Conservation (phyloP, 2,888 invertebrate species). For the Therioaphis trifolii region DNA sequence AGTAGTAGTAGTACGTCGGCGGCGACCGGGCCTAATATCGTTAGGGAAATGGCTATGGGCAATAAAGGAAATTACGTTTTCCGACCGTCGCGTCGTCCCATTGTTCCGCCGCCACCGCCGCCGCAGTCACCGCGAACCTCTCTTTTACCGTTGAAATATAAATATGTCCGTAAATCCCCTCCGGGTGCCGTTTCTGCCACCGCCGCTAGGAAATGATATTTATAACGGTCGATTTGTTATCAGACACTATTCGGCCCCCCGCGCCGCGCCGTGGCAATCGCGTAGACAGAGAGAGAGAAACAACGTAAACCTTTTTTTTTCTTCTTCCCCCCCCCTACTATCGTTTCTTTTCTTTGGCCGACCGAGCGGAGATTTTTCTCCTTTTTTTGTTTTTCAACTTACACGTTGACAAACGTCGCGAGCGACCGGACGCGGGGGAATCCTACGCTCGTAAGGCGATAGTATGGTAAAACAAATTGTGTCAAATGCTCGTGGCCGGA, state of each 20-base stretch:
- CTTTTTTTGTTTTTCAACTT: too few species aligned
- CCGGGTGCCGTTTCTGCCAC: constrained; percentile 6
- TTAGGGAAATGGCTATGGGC: constrained; percentile 61
- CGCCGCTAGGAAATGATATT: constrained; percentile 19
- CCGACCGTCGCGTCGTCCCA: constrained; percentile 37
- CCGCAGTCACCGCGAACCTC: background rate
- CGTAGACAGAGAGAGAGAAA: too few species aligned
- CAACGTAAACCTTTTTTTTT: too few species aligned
- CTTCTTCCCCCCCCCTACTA: too few species aligned
- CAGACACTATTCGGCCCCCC: constrained; percentile 14
- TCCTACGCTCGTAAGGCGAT: too few species aligned
- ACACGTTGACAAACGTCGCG: too few species aligned
- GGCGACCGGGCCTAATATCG: constrained; percentile 36
- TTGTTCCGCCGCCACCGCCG: background rate
- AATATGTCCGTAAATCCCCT: constrained; percentile 48
- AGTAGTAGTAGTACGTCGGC: background rate
- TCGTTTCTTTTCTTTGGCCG: too few species aligned
- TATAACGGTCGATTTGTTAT: constrained; percentile 51
- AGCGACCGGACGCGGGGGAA: too few species aligned
- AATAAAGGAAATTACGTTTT: constrained; percentile 62
- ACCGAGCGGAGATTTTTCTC: too few species aligned
- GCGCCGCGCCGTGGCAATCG: background rate
- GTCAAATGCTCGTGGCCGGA: too few species aligned
- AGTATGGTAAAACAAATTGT: too few species aligned
- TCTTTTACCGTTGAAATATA: constrained; percentile 39